Conservation (phyloP, 1,140 invertebrate species). For the Lerema accius region DNA sequence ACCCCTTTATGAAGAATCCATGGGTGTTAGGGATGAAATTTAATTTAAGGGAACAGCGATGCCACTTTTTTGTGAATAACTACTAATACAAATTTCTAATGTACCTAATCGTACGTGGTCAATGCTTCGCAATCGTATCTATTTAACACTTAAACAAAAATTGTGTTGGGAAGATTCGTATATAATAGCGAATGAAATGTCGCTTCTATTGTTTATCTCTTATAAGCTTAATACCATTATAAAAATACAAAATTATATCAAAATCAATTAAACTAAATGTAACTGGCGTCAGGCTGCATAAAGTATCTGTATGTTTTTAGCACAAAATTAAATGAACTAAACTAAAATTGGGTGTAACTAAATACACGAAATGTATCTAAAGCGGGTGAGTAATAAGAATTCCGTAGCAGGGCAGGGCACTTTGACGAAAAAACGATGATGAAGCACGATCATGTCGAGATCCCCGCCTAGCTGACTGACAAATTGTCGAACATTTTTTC, state of each 20-base stretch:
- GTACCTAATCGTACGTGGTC: no score
- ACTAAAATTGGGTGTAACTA: constrained; percentile 74
- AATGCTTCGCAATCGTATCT: no score
- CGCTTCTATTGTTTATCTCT: no score
- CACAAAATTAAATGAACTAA: constrained; percentile 61
- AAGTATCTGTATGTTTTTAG: constrained; percentile 72
- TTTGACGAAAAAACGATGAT: constrained; percentile 75
- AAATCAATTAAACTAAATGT: no score
- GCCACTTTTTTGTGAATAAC: no score
- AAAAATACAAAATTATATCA: no score
- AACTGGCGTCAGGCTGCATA: constrained; percentile 71
- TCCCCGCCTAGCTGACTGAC: constrained; percentile 65
- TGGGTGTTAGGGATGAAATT: not conserved
- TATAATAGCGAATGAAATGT: no score
- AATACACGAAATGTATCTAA: constrained; percentile 70
- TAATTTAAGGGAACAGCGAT: not conserved
- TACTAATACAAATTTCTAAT: no score
- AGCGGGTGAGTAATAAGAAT: constrained; percentile 70
- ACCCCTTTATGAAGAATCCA: constrained; percentile 13
- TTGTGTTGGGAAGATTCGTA: no score
- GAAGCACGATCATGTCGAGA: constrained; percentile 70
- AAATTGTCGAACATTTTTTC: constrained; percentile 71
- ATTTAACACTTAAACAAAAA: no score
- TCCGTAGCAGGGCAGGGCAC: constrained; percentile 52
- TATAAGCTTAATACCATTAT: no score